Percentiles rank a stretch among this genome's conserved stretches.
Evolutionary conservation across 2,797 vertebrate species (phyloP).

Genomic region (Leptatherina wallacei): DNA sequence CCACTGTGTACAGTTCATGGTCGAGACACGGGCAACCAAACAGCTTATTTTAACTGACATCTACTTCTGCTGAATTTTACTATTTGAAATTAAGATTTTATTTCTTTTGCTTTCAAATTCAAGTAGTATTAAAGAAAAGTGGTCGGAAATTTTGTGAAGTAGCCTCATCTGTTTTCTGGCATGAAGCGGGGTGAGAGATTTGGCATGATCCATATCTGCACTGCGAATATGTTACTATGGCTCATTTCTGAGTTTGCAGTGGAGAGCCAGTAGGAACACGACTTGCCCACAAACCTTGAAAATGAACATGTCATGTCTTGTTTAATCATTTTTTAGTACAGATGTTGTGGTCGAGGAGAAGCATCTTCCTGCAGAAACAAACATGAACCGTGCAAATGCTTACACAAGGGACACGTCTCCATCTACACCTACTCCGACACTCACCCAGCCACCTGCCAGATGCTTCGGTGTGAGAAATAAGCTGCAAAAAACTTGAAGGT

Average conservation of each 20-base stretch:
- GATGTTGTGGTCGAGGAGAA: background rate
- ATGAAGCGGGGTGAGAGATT: too few species aligned
- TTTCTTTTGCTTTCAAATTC: background rate
- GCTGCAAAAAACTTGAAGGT: conserved; percentile 3
- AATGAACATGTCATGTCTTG: background rate
- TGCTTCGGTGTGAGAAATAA: conserved; percentile 17
- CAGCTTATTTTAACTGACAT: too few species aligned
- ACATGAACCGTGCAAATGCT: conserved; percentile 14
- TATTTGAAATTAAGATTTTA: too few species aligned
- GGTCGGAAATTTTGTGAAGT: background rate
- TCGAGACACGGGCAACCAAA: too few species aligned
- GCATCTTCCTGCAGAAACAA: conserved; percentile 20
- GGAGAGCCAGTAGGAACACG: background rate
- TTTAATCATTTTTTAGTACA: conserved; percentile 20
- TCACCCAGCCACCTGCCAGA: conserved; percentile 35
- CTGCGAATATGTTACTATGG: background rate
- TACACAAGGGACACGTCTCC: conserved; percentile 26
- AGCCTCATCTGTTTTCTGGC: too few species aligned
- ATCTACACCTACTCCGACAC: conserved; percentile 24
- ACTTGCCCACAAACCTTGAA: background rate
- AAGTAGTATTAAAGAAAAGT: background rate
- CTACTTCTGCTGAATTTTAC: too few species aligned
- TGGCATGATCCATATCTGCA: too few species aligned
- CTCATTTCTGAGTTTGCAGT: background rate
- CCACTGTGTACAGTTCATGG: too few species aligned